These are phyloP conservation scores for Acleris literana DNA, from an alignment of 2,888 invertebrate species.

Conservation along the genomic window DNA sequence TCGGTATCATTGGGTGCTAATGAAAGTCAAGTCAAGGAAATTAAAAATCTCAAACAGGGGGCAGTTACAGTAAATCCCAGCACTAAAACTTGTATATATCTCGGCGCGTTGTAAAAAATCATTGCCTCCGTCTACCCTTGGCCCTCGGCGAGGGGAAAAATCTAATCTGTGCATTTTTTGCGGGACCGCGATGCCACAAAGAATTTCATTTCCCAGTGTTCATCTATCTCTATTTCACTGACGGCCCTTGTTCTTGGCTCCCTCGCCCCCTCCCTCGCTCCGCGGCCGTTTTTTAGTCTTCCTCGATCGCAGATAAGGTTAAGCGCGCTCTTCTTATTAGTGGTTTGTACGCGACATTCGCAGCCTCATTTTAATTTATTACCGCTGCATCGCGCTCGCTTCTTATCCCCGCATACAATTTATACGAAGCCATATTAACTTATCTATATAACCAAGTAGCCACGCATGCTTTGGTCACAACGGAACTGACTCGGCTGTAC, in stretches of 20 bases:
- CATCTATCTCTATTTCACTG: conserved; percentile 85
- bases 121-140: conserved; percentile 81
- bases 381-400: conserved; percentile 48
- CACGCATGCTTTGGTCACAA: conserved; percentile 35
- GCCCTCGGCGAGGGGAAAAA: conserved; percentile 80
- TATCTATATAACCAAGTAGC: conserved; percentile 12
- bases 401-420: conserved; percentile 40
- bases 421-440: conserved; percentile 13
- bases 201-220: conserved; percentile 85
- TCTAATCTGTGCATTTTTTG: conserved; percentile 85
- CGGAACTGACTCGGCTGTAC: conserved; percentile 62
- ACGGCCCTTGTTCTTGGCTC: conserved; percentile 81
- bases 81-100: conserved; percentile 82
- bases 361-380: conserved; percentile 69
- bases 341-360: conserved; percentile 71
- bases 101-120: conserved; percentile 82
- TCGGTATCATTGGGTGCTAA: conserved; percentile 42
- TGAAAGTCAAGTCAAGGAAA: conserved; percentile 73
- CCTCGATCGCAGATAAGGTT: conserved; percentile 82
- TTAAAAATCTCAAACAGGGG: conserved; percentile 80
- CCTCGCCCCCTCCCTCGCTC: conserved; percentile 52
- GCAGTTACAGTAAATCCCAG: conserved; percentile 80
- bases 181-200: conserved; percentile 84
- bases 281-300: conserved; percentile 80
- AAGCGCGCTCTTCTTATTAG: conserved; percentile 80